Base-by-base conservation (phyloP, 2,797 vertebrate genomes). In the Garrulus glandarius region DNA sequence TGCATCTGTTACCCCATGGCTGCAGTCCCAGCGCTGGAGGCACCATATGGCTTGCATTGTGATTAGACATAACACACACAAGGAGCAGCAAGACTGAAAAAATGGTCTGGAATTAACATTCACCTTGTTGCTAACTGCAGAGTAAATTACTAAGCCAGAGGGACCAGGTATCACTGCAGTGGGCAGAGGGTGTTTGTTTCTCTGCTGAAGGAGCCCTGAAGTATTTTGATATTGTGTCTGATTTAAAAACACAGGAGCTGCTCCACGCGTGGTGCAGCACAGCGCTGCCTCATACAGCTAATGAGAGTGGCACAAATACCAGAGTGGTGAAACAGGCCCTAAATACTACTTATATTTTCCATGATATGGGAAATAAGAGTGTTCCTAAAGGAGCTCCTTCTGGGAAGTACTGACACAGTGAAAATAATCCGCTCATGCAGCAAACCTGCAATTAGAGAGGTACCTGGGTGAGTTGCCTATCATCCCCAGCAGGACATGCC, bases 11-110 rank as follows among this genome's bases (percentile, higher is more conserved):
- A 78, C 79, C 87, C 94, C 56, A 26, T 80, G 93, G 93, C 76
- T 92, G 95, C 59, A n/a, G 57, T 93, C 90, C 94, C 55, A 57
- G 63, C 0, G 72, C 83, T 95, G 69, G 69, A 70, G 76, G 91
- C 44, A 74, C 97, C 98, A 97, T 97, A 97, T 98, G 96, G 97
- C 81, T 91, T 5, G 3, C 68, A 43, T 87, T 95, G 87, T 88
- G 96, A 91, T 83, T 10, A 49, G 90, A 67, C 89, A 94, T 71
- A 70, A 80, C 77, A 34, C 26, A 39, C 64, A n/a, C 13, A 14
- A 79, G 68, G 53, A 96, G 91, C 83, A 93, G 94, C 83, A 92
- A 86, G 88, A 63, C 61, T 52, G 91, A 70, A 84, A 92, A 90
- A 87, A 55, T 12, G 57, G 50, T 2, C 87, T 71, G 64, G 77